A percentile compares a stretch with the other conserved stretches of the same genome.
These are phyloP conservation scores for Lindbergichthys nudifrons DNA, from an alignment of 2,797 vertebrate species.

Conservation along the genomic window DNA sequence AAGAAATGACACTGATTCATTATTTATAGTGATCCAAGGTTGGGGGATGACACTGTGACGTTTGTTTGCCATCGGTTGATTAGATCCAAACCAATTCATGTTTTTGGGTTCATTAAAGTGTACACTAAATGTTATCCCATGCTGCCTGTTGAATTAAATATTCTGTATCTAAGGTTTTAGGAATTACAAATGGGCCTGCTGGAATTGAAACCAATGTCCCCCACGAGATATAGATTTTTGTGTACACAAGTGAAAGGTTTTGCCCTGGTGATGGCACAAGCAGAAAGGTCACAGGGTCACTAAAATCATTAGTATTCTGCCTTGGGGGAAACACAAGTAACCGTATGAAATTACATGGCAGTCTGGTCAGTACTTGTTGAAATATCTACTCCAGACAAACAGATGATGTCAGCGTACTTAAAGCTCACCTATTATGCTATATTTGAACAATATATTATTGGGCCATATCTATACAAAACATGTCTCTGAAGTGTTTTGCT, in stretches of 20 bases:
- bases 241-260: background rate
- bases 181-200: background rate
- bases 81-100: background rate
- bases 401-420: background rate
- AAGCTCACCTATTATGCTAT: no score
- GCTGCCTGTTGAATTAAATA: background rate
- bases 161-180: background rate
- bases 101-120: background rate
- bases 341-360: slow-evolving; percentile 2
- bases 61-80: background rate
- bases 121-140: background rate
- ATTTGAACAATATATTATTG: no score
- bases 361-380: background rate
- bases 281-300: slow-evolving; percentile 16
- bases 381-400: background rate
- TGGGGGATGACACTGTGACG: background rate
- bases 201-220: background rate
- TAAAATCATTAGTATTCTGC: background rate
- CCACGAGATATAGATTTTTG: background rate
- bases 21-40: background rate
- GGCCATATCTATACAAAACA: no score
- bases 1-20: background rate
- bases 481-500: no score
- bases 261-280: background rate
- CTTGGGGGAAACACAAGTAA: slow-evolving; percentile 6